phyloP scores from a whole-genome alignment of 2,113 vertebrate species.

The Gambusia affinis region DNA sequence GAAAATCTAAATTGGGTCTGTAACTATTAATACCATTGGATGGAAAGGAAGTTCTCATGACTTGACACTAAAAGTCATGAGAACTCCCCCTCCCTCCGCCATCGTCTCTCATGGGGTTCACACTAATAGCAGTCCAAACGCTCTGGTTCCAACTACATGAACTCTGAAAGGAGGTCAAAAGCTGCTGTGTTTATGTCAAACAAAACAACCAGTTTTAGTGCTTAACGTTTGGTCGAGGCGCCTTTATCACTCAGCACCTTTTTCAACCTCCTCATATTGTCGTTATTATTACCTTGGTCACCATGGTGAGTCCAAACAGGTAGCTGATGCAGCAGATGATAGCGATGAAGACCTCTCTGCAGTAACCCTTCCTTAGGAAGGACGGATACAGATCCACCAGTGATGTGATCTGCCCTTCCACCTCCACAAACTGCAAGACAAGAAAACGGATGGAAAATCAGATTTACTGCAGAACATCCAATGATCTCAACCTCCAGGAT shows the following conservation, averaged over 20 bases:
- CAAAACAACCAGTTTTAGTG: no score
- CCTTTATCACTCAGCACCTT: no score
- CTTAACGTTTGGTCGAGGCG: neutral
- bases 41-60: constrained; percentile 66
- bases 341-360: constrained; percentile 98
- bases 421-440: constrained; percentile 93
- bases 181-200: neutral
- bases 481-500: neutral
- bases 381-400: constrained; percentile 99
- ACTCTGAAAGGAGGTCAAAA: constrained; percentile 12
- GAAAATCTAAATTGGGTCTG: constrained; percentile 39
- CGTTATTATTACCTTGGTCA: constrained; percentile 88
- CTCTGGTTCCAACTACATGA: constrained; percentile 8
- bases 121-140: constrained; percentile 41
- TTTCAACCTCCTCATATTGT: neutral
- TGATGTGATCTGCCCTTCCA: constrained; percentile 99
- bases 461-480: neutral
- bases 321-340: constrained; percentile 96
- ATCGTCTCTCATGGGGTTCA: constrained; percentile 32
- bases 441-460: constrained; percentile 17
- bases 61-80: constrained; percentile 53
- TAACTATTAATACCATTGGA: constrained; percentile 47
- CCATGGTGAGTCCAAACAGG: constrained; percentile 98
- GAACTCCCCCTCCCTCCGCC: neutral
- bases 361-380: constrained; percentile 99